Evolutionary conservation across 2,888 invertebrate genomes (phyloP), one percentile per base, ranked within the genome.

Genomic region (Athripsodes cinereus): DNA sequence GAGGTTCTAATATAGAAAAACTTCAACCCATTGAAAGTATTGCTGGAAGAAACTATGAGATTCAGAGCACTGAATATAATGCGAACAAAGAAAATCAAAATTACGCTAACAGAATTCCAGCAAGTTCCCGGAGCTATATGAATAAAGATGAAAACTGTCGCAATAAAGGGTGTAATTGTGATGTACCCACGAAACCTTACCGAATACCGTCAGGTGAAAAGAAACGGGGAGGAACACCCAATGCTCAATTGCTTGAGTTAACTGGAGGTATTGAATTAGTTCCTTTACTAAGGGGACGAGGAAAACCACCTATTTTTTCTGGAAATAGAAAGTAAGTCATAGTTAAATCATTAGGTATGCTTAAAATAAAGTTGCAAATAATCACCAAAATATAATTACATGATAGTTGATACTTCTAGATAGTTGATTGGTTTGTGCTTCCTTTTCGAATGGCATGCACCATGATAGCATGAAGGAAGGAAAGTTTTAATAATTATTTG

Each of bases 191-290:
- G 3, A 40, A 13, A 16, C 40, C 40, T 40, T 40, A 8, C 16
- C 2, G 40, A 3, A 16, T 40, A 1, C 31, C 47, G 1, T 52
- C 52, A 5, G 16, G 52, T 16, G 55, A 35, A 20, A 52, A 55
- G 2, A 55, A 49, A 21, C 20, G 52, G 19, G 55, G 52, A 5
- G 49, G 52, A 1, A 78, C 78, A 2, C 76, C 78, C 18, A 78
- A 78, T 61, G 69, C 70, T 11, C 67, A 71, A 18, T 74, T 78
- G 54, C 64, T 77, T 19, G 70, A 72, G 60, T 68, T 79, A 61
- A 85, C 83, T 5, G 85, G 85, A 19, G 90, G 89, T 20, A 81
- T 88, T 52, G 90, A 90, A 72, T 75, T 91, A 67, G 90, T 90
- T 56, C 87, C 90, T 1, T 73, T 91, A 52, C 72, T 91, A 63